Percentiles rank a stretch among this genome's conserved stretches.
These are phyloP conservation scores for Corythucha ciliata DNA, from an alignment of 2,888 invertebrate species.

Conservation along the genomic window DNA sequence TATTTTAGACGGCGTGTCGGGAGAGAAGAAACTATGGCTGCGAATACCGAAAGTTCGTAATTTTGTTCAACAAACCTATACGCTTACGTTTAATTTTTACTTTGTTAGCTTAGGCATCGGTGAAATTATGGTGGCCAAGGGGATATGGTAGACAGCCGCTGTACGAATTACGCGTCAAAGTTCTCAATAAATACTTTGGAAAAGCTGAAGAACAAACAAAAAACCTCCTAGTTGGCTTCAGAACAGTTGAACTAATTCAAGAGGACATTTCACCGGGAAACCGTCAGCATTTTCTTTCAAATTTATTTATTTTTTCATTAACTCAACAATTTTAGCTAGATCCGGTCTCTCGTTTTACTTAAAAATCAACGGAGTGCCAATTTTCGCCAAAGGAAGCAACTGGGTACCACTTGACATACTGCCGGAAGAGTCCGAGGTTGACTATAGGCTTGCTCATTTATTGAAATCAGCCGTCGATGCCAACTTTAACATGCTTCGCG, in stretches of 20 bases:
- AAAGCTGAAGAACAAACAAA: slow-evolving; percentile 43
- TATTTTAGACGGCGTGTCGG: too few relatives aligned
- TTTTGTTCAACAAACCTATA: not conserved
- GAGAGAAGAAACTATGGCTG: not conserved
- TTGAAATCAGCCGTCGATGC: slow-evolving; percentile 60
- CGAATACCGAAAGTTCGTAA: not conserved
- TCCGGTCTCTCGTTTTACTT: slow-evolving; percentile 75
- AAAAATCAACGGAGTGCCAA: slow-evolving; percentile 68
- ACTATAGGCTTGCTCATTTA: slow-evolving; percentile 50
- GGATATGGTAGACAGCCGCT: slow-evolving; percentile 73
- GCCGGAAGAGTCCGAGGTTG: slow-evolving; percentile 58
- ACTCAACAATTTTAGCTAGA: slow-evolving; percentile 1
- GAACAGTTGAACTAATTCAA: slow-evolving; percentile 69
- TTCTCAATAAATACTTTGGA: slow-evolving; percentile 42
- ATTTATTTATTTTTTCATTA: not conserved
- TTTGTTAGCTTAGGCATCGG: too few relatives aligned
- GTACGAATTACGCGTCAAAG: slow-evolving; percentile 53
- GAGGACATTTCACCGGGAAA: slow-evolving; percentile 8
- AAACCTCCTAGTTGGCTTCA: slow-evolving; percentile 67
- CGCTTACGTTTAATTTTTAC: too few relatives aligned
- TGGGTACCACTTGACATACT: slow-evolving; percentile 83
- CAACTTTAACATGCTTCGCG: slow-evolving; percentile 88
- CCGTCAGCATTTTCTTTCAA: not conserved
- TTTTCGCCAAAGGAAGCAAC: slow-evolving; percentile 94
- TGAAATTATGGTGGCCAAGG: slow-evolving; percentile 89